A percentile compares a stretch with the other conserved stretches of the same genome.
phyloP scores from a whole-genome alignment of 2,113 vertebrate genomes.

The Neopipo cinnamomea region DNA sequence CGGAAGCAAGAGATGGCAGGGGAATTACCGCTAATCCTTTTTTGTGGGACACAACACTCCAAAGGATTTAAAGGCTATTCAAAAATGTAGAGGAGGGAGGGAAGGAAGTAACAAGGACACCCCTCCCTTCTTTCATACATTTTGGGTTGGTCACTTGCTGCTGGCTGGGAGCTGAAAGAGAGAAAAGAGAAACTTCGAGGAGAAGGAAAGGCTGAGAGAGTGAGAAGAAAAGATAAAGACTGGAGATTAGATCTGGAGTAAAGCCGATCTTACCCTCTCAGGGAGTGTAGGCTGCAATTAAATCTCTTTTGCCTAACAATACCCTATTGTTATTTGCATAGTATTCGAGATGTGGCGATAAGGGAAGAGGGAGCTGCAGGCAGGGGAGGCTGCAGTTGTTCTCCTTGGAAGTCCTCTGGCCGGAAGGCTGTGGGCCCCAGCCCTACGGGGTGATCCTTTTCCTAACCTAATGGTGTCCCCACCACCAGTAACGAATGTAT shows the following conservation, averaged over 20 bases:
- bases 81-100: background rate
- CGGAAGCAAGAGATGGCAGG: background rate
- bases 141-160: background rate
- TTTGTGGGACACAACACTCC: slow-evolving; percentile 1
- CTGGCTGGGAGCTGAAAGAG: background rate
- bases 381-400: background rate
- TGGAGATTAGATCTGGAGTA: slow-evolving; percentile 20
- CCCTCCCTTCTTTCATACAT: background rate
- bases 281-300: slow-evolving; percentile 50
- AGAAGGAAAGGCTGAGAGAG: background rate
- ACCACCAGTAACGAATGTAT: fast-evolving
- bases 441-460: fast-evolving
- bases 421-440: background rate
- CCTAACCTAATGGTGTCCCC: background rate
- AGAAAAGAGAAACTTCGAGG: background rate
- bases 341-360: background rate
- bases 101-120: background rate
- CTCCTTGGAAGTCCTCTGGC: background rate
- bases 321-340: background rate
- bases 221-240: background rate
- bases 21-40: slow-evolving; percentile 64
- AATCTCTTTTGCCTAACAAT: slow-evolving; percentile 52
- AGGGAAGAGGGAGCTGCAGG: background rate
- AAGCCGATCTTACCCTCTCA: background rate
- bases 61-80: slow-evolving; percentile 23